Evolutionary conservation across 2,797 vertebrate genomes (phyloP), one percentile per base, ranked within the genome.

Genomic region (Amblyraja radiata): DNA sequence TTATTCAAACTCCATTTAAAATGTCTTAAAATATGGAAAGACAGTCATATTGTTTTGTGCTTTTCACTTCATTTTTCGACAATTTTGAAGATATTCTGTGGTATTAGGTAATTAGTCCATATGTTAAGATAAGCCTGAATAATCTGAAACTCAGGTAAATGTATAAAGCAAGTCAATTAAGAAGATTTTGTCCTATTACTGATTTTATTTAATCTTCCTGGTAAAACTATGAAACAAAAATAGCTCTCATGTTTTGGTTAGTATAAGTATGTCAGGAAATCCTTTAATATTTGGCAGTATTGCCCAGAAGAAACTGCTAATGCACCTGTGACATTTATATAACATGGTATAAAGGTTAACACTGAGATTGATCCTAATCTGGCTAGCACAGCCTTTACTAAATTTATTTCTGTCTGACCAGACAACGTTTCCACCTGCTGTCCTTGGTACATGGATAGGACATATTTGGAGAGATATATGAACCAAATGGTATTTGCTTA

Each of bases 111-210:
- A 71, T 14, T 71, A 18, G 18, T 18, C 68, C 13, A 14, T 13
- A 71, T 18, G 13, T 71, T 2, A 13, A 18, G 68, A 71, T 71
- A 71, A 21, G n/a, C 11, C 13, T 78, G n/a, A 78, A 78, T 32
- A 78, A 78, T 13, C 76, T 32, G 32, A 13, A 32, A 77, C 13
- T 78, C n/a, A 5, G 77, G 13, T 95, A 94, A 80, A 95, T 95
- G 95, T 95, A 95, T 95, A 95, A 94, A 94, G 95, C 94, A 94
- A 95, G 94, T 95, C 95, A 94, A 96, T 95, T 95, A 95, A 96
- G 95, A 94, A 71, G 54, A 93, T 6, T 65, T 65, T 86, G 5
- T n/a, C 32, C 58, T 6, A 18, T 86, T 86, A 61, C 13, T 86
- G 25, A 86, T n/a, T 84, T 86, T n/a, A 32, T 86, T 86, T 86